Conservation (phyloP, 2,797 vertebrate species). For the Cuculus canorus region DNA sequence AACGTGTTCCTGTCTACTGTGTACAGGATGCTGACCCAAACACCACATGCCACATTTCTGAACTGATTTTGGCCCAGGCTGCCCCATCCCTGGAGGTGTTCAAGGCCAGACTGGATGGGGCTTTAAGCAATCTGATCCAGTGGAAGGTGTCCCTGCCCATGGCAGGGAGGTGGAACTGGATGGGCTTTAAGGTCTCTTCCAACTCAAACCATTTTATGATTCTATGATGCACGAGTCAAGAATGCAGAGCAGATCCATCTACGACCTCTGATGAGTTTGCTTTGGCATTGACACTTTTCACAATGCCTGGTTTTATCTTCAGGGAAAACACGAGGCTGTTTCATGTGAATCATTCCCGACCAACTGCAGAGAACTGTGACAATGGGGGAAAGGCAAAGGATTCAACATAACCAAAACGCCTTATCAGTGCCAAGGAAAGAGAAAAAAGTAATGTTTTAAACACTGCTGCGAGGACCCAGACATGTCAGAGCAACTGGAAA, state of each 20-base stretch:
- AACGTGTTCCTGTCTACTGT: accelerated
- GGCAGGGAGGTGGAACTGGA: no score
- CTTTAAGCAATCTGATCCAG: no score
- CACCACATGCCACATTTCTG: neutral
- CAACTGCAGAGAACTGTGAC: accelerated
- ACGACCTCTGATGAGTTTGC: accelerated
- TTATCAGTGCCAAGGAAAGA: neutral
- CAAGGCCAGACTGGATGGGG: no score
- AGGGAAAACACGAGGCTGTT: neutral
- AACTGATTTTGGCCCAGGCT: no score
- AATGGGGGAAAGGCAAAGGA: neutral
- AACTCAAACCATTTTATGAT: no score
- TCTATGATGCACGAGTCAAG: neutral
- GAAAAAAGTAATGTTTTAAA: neutral
- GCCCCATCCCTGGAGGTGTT: no score
- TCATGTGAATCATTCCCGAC: neutral
- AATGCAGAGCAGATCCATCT: neutral
- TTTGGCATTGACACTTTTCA: neutral
- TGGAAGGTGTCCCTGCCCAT: no score
- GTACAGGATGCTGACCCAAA: neutral
- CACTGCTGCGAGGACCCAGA: neutral
- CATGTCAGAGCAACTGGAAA: neutral
- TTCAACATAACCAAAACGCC: neutral
- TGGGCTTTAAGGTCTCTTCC: no score
- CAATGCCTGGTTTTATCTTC: neutral